A percentile compares a stretch with the other conserved stretches of the same genome.
phyloP scores from a whole-genome alignment of 1,140 invertebrate genomes.

The Cecropterus lyciades region DNA sequence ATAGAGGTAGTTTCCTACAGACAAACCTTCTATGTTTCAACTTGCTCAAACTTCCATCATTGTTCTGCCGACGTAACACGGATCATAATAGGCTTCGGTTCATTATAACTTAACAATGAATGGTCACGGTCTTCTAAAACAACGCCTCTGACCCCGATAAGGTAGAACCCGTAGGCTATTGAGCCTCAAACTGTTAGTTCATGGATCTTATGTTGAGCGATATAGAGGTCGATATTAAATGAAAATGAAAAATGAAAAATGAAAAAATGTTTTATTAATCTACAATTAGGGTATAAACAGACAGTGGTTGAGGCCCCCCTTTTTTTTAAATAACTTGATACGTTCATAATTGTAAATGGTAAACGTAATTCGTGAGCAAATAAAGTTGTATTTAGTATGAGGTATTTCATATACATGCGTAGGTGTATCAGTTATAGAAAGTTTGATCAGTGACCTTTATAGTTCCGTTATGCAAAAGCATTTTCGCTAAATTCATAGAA shows the following conservation, averaged over 20 bases:
- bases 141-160: conserved; percentile 44
- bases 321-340: not conserved
- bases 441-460: not conserved
- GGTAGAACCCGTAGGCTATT: conserved; percentile 26
- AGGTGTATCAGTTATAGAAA: conserved; percentile 1
- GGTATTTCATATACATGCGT: not conserved
- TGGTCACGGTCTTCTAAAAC: conserved; percentile 41
- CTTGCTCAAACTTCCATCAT: conserved; percentile 7
- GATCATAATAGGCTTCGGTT: conserved; percentile 34
- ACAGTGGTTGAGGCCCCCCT: too few relatives aligned
- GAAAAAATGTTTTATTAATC: too few relatives aligned
- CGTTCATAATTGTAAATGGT: not conserved
- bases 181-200: not conserved
- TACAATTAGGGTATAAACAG: too few relatives aligned
- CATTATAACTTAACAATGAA: conserved; percentile 40
- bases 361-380: not conserved
- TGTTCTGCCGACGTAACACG: conserved; percentile 12
- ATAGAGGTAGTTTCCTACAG: too few relatives aligned
- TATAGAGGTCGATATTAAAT: conserved; percentile 7
- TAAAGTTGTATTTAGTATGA: not conserved
- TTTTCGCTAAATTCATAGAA: not conserved
- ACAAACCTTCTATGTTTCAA: not conserved
- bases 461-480: not conserved
- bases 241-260: too few relatives aligned
- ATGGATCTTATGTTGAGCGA: not conserved